phyloP scores from a whole-genome alignment of 2,888 invertebrate genomes.

The Megaustenia siamemsis region DNA sequence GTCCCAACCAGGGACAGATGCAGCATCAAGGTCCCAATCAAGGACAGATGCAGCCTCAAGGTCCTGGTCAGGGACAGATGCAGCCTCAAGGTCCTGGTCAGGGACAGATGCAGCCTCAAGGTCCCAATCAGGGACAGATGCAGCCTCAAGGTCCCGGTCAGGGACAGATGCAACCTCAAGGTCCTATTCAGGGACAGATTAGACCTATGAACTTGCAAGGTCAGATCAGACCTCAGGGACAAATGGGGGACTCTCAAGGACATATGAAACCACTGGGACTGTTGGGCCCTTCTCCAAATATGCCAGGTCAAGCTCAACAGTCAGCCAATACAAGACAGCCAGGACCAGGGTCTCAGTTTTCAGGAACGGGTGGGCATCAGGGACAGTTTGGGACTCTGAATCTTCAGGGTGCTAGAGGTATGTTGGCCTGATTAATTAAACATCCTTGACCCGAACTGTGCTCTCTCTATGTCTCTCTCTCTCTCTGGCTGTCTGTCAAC shows the following conservation, averaged over 20 bases:
- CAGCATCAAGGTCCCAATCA: not conserved
- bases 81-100: not conserved
- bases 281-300: not conserved
- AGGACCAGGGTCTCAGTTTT: conserved; percentile 4
- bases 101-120: too few species aligned
- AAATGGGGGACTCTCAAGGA: conserved; percentile 21
- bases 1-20: not conserved
- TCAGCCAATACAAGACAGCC: not conserved
- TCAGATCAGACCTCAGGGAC: conserved; percentile 18
- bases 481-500: too few species aligned
- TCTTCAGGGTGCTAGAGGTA: conserved; percentile 17
- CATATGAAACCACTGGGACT: conserved; percentile 23
- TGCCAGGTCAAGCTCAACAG: not conserved
- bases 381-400: not conserved
- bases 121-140: too few species aligned
- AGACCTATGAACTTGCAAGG: conserved; percentile 31
- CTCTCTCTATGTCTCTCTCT: too few species aligned
- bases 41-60: conserved; percentile 21
- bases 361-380: not conserved
- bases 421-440: not conserved
- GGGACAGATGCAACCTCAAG: not conserved
- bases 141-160: too few species aligned
- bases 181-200: not conserved
- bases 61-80: not conserved
- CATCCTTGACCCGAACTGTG: not conserved